A percentile compares a stretch with the other conserved stretches of the same genome.
phyloP scores from a whole-genome alignment of 1,140 invertebrate species.

The Anastatus disparis region DNA sequence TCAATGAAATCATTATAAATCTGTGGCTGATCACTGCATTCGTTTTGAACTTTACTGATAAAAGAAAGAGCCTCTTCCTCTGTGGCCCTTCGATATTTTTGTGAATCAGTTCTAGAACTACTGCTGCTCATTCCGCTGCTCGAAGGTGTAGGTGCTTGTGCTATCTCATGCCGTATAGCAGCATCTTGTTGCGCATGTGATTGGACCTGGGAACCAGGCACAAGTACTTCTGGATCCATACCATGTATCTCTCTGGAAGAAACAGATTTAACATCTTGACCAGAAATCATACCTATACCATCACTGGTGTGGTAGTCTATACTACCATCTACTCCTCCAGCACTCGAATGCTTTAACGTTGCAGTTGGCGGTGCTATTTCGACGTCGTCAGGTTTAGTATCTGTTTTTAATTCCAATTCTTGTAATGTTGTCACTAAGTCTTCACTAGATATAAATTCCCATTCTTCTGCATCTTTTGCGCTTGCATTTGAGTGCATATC shows the following conservation, averaged over 20 bases:
- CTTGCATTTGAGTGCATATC: too few species aligned
- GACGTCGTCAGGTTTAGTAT: constrained; percentile 71
- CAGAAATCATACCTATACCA: constrained; percentile 62
- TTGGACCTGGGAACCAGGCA: constrained; percentile 57
- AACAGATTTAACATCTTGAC: constrained; percentile 61
- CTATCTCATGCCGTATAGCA: constrained; percentile 63
- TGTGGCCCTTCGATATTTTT: constrained; percentile 81
- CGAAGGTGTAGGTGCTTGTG: constrained; percentile 60
- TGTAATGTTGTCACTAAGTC: too few species aligned
- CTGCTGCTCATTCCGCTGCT: constrained; percentile 50
- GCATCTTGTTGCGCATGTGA: constrained; percentile 58
- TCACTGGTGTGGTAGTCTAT: constrained; percentile 58
- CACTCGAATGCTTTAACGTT: constrained; percentile 45
- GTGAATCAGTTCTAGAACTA: constrained; percentile 57
- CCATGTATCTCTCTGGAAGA: constrained; percentile 64
- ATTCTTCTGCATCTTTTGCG: too few species aligned
- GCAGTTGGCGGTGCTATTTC: constrained; percentile 68
- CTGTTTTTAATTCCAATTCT: too few species aligned
- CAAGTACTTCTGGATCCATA: constrained; percentile 58
- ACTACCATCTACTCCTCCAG: constrained; percentile 45
- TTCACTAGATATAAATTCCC: too few species aligned
- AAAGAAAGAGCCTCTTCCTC: constrained; percentile 99
- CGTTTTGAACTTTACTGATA: constrained; percentile 97
- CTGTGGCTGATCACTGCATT: constrained; percentile 97
- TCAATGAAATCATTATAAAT: constrained; percentile 98